Base-by-base conservation (phyloP, 2,797 vertebrate species). In the Ctenochaetus hawaiiensis region DNA sequence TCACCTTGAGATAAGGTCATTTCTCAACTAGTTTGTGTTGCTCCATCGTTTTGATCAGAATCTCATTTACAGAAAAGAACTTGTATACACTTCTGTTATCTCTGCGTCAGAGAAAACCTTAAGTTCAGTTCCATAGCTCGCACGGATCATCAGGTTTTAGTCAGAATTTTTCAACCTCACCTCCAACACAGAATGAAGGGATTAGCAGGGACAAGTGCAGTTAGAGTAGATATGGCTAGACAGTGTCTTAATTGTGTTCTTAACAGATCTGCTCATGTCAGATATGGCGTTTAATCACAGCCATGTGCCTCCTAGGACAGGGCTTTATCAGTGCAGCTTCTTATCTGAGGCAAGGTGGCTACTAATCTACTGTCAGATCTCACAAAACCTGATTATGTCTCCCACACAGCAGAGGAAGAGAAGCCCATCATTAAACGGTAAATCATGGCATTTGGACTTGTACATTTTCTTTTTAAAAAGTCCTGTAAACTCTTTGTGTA, bases 201-300 rank as follows among this genome's bases (percentile, higher is more conserved):
- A 92, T 89, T 77, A 77, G 71, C 58, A 57, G 83, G 57, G 56
- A 78, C 82, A 80, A 86, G 82, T 80, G 68, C 58, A 84, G 83
- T 85, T 67, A 37, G 74, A 85, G 84, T n/a, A 91, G 90, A 93
- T 91, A 85, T 65, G 84, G 57, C 83, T 44, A 89, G 91, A 92
- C 90, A 91, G 86, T 90, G 90, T 91, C 87, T 89, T 91, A 93
- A 92, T 90, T 93, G 91, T 93, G 88, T 90, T 91, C 87, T 84
- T 83, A 90, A 90, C 90, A 91, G 91, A 93, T 92, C 86, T 88
- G 83, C 75, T 72, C 83, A 51, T 83, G 91, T 87, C 87, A 90
- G 90, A 92, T 92, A 88, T 80, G 88, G 59, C 72, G 83, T 91
- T 91, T 87, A 91, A 91, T 93, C 90, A 82, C 82, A 88, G 78